These are phyloP conservation scores for Promerops cafer DNA, from an alignment of 2,113 vertebrate genomes.

Conservation along the genomic window DNA sequence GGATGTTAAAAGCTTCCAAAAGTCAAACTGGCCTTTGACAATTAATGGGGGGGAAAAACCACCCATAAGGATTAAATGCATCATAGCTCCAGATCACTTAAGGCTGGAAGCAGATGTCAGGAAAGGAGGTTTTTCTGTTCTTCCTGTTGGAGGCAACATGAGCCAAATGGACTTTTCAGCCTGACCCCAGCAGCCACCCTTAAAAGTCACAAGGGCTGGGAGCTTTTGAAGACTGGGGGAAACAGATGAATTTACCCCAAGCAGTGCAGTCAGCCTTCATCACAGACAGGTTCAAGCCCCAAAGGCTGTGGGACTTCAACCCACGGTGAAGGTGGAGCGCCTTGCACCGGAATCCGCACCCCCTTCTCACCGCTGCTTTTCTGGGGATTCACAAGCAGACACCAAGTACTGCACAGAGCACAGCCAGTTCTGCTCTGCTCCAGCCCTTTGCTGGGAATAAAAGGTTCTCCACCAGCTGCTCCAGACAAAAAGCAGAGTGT, in stretches of 20 bases:
- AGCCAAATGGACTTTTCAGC: not conserved
- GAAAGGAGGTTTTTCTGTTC: not conserved
- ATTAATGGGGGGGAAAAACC: not conserved
- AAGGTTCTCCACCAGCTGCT: not conserved
- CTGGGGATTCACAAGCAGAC: not conserved
- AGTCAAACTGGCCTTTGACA: not conserved
- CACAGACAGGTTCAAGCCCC: not conserved
- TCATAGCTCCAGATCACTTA: not conserved
- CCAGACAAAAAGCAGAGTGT: not conserved
- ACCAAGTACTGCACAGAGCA: not conserved
- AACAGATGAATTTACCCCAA: not conserved
- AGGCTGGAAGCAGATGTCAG: not conserved
- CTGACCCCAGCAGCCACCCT: not conserved
- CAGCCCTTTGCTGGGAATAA: not conserved
- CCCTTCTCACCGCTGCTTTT: not conserved
- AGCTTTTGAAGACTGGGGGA: not conserved
- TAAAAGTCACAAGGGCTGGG: not conserved
- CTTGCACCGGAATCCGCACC: not conserved
- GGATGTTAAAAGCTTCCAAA: not conserved
- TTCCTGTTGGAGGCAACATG: not conserved
- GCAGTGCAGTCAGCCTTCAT: not conserved
- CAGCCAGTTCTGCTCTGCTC: not conserved
- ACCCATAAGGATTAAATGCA: not conserved
- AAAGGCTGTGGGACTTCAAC: not conserved
- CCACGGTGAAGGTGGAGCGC: not conserved